Conservation (phyloP, 2,888 invertebrate genomes). For the Sarcophaga variegata region DNA sequence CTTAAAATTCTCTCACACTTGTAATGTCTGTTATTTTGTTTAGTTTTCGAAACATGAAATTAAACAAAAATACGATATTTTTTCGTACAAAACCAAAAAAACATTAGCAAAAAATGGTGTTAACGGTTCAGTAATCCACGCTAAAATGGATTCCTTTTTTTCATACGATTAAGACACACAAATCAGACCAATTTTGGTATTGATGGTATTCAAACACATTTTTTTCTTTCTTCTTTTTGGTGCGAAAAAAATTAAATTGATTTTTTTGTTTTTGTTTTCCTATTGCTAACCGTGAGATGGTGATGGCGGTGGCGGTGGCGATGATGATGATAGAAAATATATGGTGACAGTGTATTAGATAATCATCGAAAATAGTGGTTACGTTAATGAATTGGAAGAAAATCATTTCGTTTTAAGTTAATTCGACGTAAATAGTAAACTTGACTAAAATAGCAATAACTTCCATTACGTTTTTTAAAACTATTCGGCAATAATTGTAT, state of each 20-base stretch:
- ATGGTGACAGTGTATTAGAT: conserved; percentile 30
- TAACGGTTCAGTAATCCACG: conserved; percentile 59
- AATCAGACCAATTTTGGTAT: conserved; percentile 61
- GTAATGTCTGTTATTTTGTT: conserved; percentile 15
- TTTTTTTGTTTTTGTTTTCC: conserved; percentile 40
- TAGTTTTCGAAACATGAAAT: conserved; percentile 2
- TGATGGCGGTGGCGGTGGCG: not conserved
- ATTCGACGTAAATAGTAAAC: conserved; percentile 12
- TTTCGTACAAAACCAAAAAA: conserved; percentile 27
- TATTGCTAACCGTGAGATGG: not conserved
- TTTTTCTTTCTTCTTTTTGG: conserved; percentile 41
- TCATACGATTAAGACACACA: conserved; percentile 5
- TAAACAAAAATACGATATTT: conserved; percentile 16
- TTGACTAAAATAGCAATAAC: conserved; percentile 37
- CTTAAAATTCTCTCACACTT: conserved; percentile 58
- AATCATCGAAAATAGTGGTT: conserved; percentile 32
- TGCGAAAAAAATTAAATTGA: conserved; percentile 62
- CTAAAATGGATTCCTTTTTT: conserved; percentile 51
- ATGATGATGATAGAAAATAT: conserved; percentile 1
- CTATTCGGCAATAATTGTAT: conserved; percentile 11
- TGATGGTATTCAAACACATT: conserved; percentile 28
- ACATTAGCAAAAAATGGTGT: conserved; percentile 41
- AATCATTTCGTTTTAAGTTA: not conserved
- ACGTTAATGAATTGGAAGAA: conserved; percentile 11
- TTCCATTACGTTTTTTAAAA: not conserved